A percentile compares a stretch with the other conserved stretches of the same genome.
These are phyloP conservation scores for Recurvirostra avosetta DNA, from an alignment of 2,113 vertebrate genomes.

Conservation along the genomic window DNA sequence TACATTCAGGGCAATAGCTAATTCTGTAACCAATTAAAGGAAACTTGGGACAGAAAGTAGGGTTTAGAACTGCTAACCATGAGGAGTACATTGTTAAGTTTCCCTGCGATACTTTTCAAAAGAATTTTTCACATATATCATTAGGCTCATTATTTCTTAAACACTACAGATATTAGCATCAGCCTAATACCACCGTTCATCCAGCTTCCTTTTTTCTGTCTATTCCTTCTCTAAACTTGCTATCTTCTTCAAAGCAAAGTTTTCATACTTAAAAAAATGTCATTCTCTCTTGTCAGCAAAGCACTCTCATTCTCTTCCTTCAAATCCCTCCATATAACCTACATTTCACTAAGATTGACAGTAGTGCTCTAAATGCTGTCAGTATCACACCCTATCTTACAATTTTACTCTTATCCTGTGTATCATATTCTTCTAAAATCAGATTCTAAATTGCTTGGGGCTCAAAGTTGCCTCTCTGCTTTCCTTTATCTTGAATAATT, in stretches of 20 bases:
- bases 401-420: constrained; percentile 26
- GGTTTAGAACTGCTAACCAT: not conserved
- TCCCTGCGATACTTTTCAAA: not conserved
- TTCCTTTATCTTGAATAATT: not conserved
- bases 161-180: not conserved
- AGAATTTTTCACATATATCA: not conserved
- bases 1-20: not conserved
- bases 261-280: not conserved
- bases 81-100: not conserved
- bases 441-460: constrained; percentile 30
- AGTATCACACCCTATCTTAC: constrained; percentile 18
- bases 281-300: not conserved
- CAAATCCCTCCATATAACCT: constrained; percentile 18
- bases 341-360: constrained; percentile 43
- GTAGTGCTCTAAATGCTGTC: constrained; percentile 13
- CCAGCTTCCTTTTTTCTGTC: not conserved
- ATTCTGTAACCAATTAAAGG: not conserved
- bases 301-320: not conserved
- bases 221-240: not conserved
- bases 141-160: constrained; percentile 34
- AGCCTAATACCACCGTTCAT: not conserved
- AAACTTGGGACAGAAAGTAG: not conserved
- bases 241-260: constrained; percentile 3
- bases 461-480: not conserved
- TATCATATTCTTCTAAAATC: constrained; percentile 31